Evolutionary conservation across 30 jellyfish, hydroid and myxozoan species (phyloP).

Genomic region (Sanderia malayensis): DNA sequence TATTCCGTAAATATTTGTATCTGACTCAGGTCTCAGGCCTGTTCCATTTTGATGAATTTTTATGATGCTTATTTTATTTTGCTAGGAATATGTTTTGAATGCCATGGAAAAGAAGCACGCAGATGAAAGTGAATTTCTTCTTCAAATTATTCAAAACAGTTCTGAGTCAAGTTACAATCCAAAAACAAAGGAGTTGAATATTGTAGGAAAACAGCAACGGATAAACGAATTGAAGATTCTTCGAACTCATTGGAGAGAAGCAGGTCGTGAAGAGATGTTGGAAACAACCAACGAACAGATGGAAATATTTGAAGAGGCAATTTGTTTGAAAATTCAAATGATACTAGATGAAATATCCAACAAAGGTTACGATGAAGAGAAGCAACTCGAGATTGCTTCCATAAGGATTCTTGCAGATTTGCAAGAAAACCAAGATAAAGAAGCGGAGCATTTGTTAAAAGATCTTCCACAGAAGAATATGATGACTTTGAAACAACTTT

Average conservation of each 20-base stretch:
- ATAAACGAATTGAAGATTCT: conserved; percentile 83
- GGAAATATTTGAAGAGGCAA: conserved; percentile 53
- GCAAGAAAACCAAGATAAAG: conserved; percentile 88
- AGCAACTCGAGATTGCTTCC: conserved; percentile 35
- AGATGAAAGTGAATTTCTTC: conserved; percentile 65
- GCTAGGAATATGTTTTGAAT: conserved; percentile 70
- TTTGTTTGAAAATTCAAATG: conserved; percentile 46
- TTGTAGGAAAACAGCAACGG: conserved; percentile 44
- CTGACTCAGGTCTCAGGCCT: too few species aligned
- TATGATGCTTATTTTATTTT: neutral
- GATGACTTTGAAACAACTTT: conserved; percentile 58
- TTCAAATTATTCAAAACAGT: conserved; percentile 35
- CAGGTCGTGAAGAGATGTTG: conserved; percentile 47
- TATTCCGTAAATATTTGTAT: too few species aligned
- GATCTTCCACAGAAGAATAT: conserved; percentile 78
- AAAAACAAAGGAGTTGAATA: conserved; percentile 48
- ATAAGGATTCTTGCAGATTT: conserved; percentile 77
- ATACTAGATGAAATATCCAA: conserved; percentile 22
- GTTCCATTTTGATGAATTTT: too few species aligned
- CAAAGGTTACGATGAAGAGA: conserved; percentile 25
- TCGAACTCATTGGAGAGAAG: conserved; percentile 75
- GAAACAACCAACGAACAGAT: conserved; percentile 49
- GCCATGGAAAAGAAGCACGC: conserved; percentile 78
- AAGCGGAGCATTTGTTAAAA: conserved; percentile 57
- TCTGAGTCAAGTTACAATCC: conserved; percentile 36